phyloP scores from a whole-genome alignment of 1,140 invertebrate species.

The Drosophila nikananu region DNA sequence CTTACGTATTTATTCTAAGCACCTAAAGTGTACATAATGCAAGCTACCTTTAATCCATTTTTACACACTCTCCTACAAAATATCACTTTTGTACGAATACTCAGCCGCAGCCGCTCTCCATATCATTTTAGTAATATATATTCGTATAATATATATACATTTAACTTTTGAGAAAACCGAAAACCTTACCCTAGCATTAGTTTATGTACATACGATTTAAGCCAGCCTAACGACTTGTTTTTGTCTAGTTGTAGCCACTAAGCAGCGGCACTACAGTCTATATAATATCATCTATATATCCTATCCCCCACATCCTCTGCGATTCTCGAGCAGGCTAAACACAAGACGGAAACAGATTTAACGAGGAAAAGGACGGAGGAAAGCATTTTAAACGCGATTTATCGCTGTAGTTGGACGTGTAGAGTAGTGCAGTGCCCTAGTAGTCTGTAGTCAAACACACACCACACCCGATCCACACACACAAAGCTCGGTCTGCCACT shows the following conservation, averaged over 20 bases:
- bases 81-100: conserved; percentile 32
- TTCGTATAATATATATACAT: not conserved
- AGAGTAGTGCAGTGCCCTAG: conserved; percentile 53
- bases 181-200: conserved; percentile 32
- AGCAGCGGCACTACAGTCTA: conserved; percentile 1
- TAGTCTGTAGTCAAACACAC: conserved; percentile 38
- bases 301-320: conserved; percentile 10
- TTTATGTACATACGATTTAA: conserved; percentile 44
- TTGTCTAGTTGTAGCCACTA: conserved; percentile 35
- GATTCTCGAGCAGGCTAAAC: conserved; percentile 20
- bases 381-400: conserved; percentile 25
- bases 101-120: conserved; percentile 39
- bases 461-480: not conserved
- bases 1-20: conserved; percentile 31
- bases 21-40: conserved; percentile 29
- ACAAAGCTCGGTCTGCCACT: not conserved
- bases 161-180: conserved; percentile 11
- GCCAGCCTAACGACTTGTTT: conserved; percentile 31
- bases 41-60: conserved; percentile 14
- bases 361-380: not conserved
- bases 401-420: conserved; percentile 40
- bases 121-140: conserved; percentile 28
- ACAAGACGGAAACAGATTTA: not conserved
- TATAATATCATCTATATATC: not conserved
- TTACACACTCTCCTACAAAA: conserved; percentile 7